Base-by-base conservation (phyloP, 2,113 vertebrate genomes). In the Apodemus speciosus region DNA sequence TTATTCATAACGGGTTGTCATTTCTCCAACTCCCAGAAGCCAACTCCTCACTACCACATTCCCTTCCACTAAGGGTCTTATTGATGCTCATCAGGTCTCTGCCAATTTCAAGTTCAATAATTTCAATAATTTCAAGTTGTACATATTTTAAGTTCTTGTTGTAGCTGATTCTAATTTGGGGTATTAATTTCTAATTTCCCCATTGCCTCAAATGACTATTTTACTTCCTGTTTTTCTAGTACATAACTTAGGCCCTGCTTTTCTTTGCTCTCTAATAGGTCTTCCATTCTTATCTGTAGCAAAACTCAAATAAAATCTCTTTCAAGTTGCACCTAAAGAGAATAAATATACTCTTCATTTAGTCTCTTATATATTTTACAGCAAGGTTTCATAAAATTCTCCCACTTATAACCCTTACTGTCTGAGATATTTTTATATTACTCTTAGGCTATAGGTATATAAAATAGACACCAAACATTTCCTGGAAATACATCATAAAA, bases 331-430 rank as follows among this genome's bases (percentile, higher is more conserved):
- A 89, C 77, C 49, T 85, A 91, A 90, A 90, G 35, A 75, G 46
- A 79, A 64, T 51, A 96, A 95, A 72, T 58, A 87, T n/a, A 89
- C 64, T 91, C 69, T 89, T 89, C n/a, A 89, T 77, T 77, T 89
- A n/a, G 23, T 77, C 9, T 49, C 40, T 20, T 46, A 15, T 27
- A 49, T 64, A 3, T 64, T 66, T 18, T 49, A 77, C 23, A 38
- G 35, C 14, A 89, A 72, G 68, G 23, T 27, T 40, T 58, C 68
- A 56, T 51, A 71, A 86, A n/a, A 18, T 56, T 71, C 13, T 27
- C 20, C 3, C 5, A 53, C 46, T 85, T 53, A 23, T 40, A 14
- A 40, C n/a, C 23, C 14, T 86, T 86, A 53, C 64, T 69, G 46
- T 32, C 83, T 68, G 62, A 85, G 32, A 85, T 68, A 85, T 66